These are phyloP conservation scores for Lepilemur septentrionalis DNA, from an alignment of 2,797 vertebrate species.

Conservation along the genomic window DNA sequence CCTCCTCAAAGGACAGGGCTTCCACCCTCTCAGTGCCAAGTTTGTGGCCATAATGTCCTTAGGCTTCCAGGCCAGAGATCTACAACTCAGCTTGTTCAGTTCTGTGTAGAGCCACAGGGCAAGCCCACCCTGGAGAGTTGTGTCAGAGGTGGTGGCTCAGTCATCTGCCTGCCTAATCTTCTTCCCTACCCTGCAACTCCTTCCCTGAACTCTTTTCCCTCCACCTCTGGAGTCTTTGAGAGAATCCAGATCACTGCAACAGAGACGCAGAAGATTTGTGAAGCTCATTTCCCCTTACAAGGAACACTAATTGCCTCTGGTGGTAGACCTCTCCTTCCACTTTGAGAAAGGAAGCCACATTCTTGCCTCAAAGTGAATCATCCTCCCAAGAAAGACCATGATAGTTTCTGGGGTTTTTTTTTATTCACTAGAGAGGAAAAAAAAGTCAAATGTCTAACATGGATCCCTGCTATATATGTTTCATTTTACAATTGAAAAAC, in stretches of 20 bases:
- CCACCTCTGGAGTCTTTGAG: background rate
- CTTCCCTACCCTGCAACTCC: background rate
- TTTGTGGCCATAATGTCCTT: background rate
- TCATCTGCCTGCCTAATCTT: background rate
- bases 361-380: background rate
- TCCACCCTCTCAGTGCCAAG: background rate
- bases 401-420: background rate
- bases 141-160: background rate
- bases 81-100: background rate
- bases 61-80: background rate
- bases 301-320: background rate
- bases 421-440: background rate
- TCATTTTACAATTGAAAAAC: constrained; percentile 1
- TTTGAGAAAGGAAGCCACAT: background rate
- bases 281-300: background rate
- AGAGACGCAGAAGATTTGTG: background rate
- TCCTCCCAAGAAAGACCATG: background rate
- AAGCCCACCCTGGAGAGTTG: background rate
- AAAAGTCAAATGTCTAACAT: background rate
- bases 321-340: background rate
- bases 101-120: background rate
- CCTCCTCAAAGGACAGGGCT: background rate
- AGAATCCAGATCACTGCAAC: background rate
- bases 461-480: background rate
- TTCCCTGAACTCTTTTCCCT: background rate